Evolutionary conservation across 1,140 invertebrate species (phyloP).

Genomic region (Papilio xuthus): DNA sequence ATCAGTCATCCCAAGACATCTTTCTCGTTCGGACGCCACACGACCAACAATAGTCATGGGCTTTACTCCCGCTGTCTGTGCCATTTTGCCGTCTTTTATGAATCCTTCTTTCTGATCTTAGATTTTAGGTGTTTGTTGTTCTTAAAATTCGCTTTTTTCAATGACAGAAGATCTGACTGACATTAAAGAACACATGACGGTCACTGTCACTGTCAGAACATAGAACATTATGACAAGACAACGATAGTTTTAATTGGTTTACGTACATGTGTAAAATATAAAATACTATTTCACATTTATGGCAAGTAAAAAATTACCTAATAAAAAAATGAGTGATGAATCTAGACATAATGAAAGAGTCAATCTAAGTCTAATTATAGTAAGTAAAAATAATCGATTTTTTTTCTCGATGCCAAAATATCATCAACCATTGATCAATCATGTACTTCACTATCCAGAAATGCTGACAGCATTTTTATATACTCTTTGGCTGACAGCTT

Average conservation of each 20-base stretch:
- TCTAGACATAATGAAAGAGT: too few species aligned
- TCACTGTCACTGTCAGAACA: too few species aligned
- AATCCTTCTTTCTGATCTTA: conserved; percentile 20
- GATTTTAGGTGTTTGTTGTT: not conserved
- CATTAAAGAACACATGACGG: not conserved
- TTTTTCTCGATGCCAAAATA: not conserved
- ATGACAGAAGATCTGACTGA: not conserved
- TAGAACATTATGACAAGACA: too few species aligned
- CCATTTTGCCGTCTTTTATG: conserved; percentile 52
- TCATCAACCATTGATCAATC: not conserved
- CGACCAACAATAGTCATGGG: conserved; percentile 89
- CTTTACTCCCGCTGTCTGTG: conserved; percentile 76
- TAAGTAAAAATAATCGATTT: not conserved
- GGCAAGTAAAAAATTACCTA: too few species aligned
- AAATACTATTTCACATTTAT: too few species aligned
- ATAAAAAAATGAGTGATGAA: too few species aligned
- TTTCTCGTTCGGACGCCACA: conserved; percentile 87
- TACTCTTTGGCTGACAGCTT: conserved; percentile 30
- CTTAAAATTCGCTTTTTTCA: not conserved
- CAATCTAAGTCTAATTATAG: too few species aligned
- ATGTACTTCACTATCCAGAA: not conserved
- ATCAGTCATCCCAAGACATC: conserved; percentile 90
- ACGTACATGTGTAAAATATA: too few species aligned
- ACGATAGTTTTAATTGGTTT: too few species aligned
- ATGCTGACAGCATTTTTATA: too few species aligned